These are phyloP conservation scores for Girardia tigrina DNA, from an alignment of 2,888 invertebrate species.

Conservation along the genomic window DNA sequence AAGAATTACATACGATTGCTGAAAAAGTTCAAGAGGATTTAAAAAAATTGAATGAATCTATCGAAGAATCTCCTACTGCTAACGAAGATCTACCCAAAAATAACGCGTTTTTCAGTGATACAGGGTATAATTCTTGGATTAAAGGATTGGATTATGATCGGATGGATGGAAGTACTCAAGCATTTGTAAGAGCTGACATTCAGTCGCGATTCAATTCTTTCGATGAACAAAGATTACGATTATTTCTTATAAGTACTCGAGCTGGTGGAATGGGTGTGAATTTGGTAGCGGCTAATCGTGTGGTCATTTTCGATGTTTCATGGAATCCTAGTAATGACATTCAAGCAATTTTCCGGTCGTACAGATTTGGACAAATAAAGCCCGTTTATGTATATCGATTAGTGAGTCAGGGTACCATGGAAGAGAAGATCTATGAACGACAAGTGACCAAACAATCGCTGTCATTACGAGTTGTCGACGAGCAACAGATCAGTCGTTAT, in stretches of 20 bases:
- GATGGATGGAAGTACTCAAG: not conserved
- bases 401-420: slow-evolving; percentile 86
- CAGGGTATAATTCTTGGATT: slow-evolving; percentile 40
- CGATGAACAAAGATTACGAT: not conserved
- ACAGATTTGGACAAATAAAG: slow-evolving; percentile 89
- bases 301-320: slow-evolving; percentile 91
- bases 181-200: slow-evolving; percentile 8
- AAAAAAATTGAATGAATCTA: not conserved
- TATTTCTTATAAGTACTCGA: slow-evolving; percentile 63
- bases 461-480: slow-evolving; percentile 85
- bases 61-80: not conserved
- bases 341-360: slow-evolving; percentile 92
- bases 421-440: slow-evolving; percentile 89
- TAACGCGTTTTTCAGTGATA: slow-evolving; percentile 29
- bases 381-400: slow-evolving; percentile 91
- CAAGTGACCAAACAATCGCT: slow-evolving; percentile 85
- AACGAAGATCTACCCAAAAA: not conserved
- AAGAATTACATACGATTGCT: slow-evolving; percentile 18
- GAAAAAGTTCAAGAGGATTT: slow-evolving; percentile 19
- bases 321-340: slow-evolving; percentile 97
- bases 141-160: slow-evolving; percentile 5
- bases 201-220: not conserved
- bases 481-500: slow-evolving; percentile 92
- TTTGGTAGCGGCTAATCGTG: slow-evolving; percentile 85
- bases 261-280: slow-evolving; percentile 96